A percentile compares a stretch with the other conserved stretches of the same genome.
Evolutionary conservation across 2,888 invertebrate genomes (phyloP).

Genomic region (Leptothorax acervorum): DNA sequence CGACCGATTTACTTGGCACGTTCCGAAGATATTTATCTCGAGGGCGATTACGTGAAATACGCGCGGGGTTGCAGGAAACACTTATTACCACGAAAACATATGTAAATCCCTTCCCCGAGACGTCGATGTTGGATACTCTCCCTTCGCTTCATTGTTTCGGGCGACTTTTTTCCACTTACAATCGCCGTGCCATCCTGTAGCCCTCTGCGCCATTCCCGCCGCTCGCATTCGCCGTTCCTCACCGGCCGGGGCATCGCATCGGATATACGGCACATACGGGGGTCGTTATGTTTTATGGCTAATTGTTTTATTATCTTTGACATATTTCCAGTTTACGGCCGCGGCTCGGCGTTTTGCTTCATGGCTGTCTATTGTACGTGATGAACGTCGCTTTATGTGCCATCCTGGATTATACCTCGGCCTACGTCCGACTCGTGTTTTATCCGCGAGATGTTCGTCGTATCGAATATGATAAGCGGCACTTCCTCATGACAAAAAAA

Average conservation of each 20-base stretch:
- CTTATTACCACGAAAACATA: constrained; percentile 42
- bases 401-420: constrained; percentile 66
- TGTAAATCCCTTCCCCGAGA: constrained; percentile 44
- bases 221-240: constrained; percentile 59
- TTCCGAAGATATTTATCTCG: constrained; percentile 28
- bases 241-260: constrained; percentile 65
- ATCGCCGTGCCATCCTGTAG: constrained; percentile 62
- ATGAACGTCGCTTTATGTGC: constrained; percentile 84
- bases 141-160: constrained; percentile 66
- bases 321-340: constrained; percentile 85
- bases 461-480: constrained; percentile 30
- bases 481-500: constrained; percentile 8
- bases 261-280: constrained; percentile 80
- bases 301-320: constrained; percentile 86
- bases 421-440: constrained; percentile 55
- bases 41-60: constrained; percentile 35
- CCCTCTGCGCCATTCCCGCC: constrained; percentile 50
- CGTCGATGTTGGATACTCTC: constrained; percentile 29
- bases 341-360: constrained; percentile 82
- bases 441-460: constrained; percentile 34
- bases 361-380: constrained; percentile 84
- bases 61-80: constrained; percentile 22
- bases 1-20: constrained; percentile 33
- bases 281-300: constrained; percentile 86
- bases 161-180: constrained; percentile 60